These are phyloP conservation scores for Taphrorychus bicolor DNA, from an alignment of 2,888 invertebrate species.

Conservation along the genomic window DNA sequence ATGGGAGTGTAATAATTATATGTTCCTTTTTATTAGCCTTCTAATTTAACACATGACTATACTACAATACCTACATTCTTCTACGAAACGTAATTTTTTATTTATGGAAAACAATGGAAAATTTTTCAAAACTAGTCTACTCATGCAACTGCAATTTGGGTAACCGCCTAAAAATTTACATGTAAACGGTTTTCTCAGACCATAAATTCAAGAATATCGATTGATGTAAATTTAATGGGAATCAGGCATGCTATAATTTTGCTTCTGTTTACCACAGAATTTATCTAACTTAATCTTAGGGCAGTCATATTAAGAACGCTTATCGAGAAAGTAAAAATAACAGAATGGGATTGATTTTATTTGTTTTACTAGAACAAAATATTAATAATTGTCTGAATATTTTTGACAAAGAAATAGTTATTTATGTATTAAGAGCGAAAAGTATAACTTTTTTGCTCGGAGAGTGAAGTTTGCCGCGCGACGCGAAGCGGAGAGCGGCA, in stretches of 20 bases:
- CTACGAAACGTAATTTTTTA: neutral
- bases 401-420: no score
- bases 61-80: no score
- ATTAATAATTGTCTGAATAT: no score
- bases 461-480: no score
- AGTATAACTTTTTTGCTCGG: no score
- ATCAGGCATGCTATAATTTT: neutral
- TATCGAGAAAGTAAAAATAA: no score
- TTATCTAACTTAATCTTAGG: neutral
- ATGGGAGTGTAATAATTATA: neutral
- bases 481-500: no score
- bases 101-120: neutral
- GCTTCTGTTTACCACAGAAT: neutral
- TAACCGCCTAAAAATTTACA: neutral
- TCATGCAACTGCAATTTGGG: neutral
- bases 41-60: no score
- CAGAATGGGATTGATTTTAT: no score
- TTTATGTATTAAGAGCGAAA: no score
- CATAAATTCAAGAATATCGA: neutral
- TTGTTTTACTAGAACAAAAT: no score
- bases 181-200: neutral
- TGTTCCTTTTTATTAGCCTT: neutral
- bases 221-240: neutral
- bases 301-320: no score
- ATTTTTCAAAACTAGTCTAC: neutral